Base-by-base conservation (phyloP, 92 coral and sea anemone species). In the Actinostola sp. region DNA sequence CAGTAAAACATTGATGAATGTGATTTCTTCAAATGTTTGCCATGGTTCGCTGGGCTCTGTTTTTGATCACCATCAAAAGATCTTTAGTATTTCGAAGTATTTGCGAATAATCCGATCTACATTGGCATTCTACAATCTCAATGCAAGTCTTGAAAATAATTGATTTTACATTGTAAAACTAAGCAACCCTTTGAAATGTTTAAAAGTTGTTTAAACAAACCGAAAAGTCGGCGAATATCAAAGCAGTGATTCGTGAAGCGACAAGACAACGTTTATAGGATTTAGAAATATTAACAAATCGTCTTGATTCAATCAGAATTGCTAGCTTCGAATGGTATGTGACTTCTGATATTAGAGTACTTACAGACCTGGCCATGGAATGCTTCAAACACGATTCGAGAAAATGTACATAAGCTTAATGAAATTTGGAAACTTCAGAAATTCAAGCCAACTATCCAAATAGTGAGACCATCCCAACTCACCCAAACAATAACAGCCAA, bases 201-300 rank as follows among this genome's bases (percentile, higher is more conserved):
- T 26, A 51, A n/a, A 50, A 51, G 46, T 57, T 57, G 63, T 57
- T 50, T 42, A 52, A 68, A 68, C 60, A 61, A 73, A 45, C 0
- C 12, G 33, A 44, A 14, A 48, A 39, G 58, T 43, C 79, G 69
- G 46, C 11, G 39, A 32, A 29, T 31, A 33, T 60, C 44, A 44
- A 58, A 41, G 67, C 55, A 13, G 33, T 13, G 16, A 12, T 41
- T 13, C 60, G 1, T 41, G 27, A 27, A 45, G 9, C 38, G 19
- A 56, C 1, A 16, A 17, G 60, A 72, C 7, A 25, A 70, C 28
- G 33, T 38, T n/a, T 23, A 41, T 21, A 48, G 17, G 35, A 41
- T 42, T 41, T 38, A 25, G 19, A 16, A 41, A 4, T 42, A 35
- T 20, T 24, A 39, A 38, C 17, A 11, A 3, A 8, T 9, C 24